Base-by-base conservation (phyloP, 64 coral and sea anemone species). In the Stichodactyla helianthus region DNA sequence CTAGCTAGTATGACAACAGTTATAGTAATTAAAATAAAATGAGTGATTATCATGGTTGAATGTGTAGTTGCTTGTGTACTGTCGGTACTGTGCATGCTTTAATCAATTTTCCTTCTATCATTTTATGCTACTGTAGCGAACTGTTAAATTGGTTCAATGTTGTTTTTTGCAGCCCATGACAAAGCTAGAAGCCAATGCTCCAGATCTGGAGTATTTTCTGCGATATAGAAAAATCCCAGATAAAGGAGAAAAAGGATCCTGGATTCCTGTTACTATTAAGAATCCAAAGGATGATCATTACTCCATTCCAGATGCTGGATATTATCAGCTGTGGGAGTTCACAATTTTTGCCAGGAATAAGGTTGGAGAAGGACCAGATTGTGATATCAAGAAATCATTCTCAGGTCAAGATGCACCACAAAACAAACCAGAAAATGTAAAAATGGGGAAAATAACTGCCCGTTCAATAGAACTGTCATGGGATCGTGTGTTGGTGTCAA, bases 371-470 rank as follows among this genome's bases (percentile, higher is more conserved):
- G 94, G 94, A 12, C 90, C 87, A 13, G 10, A 6, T 3, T 93
- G 94, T 84, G 77, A 79, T 1, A 28, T 53, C 5, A 31, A 59
- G 10, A 76, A 55, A 77, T 77, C 88, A 55, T 90, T 54, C 77
- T 96, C 94, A 31, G 94, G 94, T 8, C 94, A 96, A 77, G 85
- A 96, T 44, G 67, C 88, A 19, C 94, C 94, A 4, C 16, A 12
- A 18, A 71, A 19, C 6, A 54, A 28, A 35, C 91, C 94, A 35
- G 31, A 54, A 53, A 62, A 90, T 52, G 84, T 93, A 0, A 70
- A 53, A 19, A 57, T 80, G 7, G 86, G 85, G 15, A 71, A 59
- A 53, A 52, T 89, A 10, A 55, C 51, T 6, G 84, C 91, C 50
- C 94, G 91, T 51, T 86, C 15, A 16, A 87, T 93, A 5, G 74